These are phyloP conservation scores for Phymatocera aterrima DNA, from an alignment of 2,888 invertebrate genomes.

Conservation along the genomic window DNA sequence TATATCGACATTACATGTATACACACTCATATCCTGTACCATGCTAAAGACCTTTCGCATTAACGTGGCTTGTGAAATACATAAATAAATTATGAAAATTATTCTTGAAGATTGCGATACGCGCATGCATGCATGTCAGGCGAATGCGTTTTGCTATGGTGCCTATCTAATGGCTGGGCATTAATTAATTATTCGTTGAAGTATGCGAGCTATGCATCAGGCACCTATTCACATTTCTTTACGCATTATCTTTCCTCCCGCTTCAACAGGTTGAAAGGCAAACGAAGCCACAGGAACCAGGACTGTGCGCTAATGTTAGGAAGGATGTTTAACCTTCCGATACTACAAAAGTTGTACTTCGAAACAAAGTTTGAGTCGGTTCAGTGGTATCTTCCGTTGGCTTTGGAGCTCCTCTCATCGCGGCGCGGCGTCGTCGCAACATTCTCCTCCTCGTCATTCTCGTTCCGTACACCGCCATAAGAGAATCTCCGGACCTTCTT, in stretches of 20 bases:
- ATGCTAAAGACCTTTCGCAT: conserved; percentile 33
- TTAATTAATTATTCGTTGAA: conserved; percentile 1
- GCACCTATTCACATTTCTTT: not conserved
- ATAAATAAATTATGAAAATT: conserved; percentile 42
- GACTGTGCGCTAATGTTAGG: not conserved
- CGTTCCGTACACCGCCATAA: too few relatives aligned
- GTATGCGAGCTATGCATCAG: too few relatives aligned
- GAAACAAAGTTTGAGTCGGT: not conserved
- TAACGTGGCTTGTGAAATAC: conserved; percentile 27
- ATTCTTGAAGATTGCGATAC: conserved; percentile 13
- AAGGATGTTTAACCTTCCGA: not conserved
- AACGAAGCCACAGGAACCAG: not conserved
- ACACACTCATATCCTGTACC: too few relatives aligned
- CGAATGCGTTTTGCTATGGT: not conserved
- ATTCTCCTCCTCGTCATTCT: not conserved
- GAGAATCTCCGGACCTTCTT: not conserved
- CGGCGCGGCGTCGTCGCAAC: not conserved
- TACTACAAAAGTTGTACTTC: not conserved
- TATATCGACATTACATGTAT: conserved; percentile 9
- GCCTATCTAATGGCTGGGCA: too few relatives aligned
- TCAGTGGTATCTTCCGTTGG: not conserved
- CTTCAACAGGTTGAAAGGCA: conserved; percentile 38
- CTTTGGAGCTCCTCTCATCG: not conserved
- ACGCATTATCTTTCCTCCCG: not conserved
- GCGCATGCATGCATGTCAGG: not conserved